Evolutionary conservation across 1,140 invertebrate species (phyloP).

Genomic region (Zaprionus camerounensis): DNA sequence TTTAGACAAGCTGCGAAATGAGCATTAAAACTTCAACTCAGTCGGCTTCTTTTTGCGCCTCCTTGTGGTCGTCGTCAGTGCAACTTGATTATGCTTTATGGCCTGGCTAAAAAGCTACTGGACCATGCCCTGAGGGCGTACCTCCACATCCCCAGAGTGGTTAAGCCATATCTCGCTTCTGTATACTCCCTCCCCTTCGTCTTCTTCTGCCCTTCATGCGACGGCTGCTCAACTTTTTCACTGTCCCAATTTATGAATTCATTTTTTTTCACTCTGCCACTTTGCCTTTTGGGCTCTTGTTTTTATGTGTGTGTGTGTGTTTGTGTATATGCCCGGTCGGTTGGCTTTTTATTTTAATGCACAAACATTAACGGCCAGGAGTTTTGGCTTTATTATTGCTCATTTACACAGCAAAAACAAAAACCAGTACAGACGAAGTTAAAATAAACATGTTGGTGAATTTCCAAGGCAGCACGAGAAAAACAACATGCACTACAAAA

Average conservation of each 20-base stretch:
- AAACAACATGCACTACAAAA: constrained; percentile 3
- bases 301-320: not conserved
- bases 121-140: constrained; percentile 40
- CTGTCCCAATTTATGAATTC: constrained; percentile 71
- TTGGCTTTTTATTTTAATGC: constrained; percentile 66
- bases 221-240: constrained; percentile 45
- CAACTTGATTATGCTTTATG: constrained; percentile 73
- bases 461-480: constrained; percentile 13
- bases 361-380: constrained; percentile 73
- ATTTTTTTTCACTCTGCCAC: constrained; percentile 50
- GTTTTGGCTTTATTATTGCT: constrained; percentile 77
- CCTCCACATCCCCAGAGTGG: constrained; percentile 27
- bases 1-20: constrained; percentile 21
- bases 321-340: constrained; percentile 17
- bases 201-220: constrained; percentile 11
- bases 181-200: not conserved
- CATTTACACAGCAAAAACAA: constrained; percentile 62
- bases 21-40: constrained; percentile 26
- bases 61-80: constrained; percentile 16
- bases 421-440: not conserved
- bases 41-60: not conserved
- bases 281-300: constrained; percentile 50
- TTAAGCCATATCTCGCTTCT: constrained; percentile 9
- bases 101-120: constrained; percentile 50
- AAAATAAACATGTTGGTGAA: constrained; percentile 27